Evolutionary conservation across 2,888 invertebrate species (phyloP), one percentile per base, ranked within the genome.

Genomic region (Lasioglossum villosulum): DNA sequence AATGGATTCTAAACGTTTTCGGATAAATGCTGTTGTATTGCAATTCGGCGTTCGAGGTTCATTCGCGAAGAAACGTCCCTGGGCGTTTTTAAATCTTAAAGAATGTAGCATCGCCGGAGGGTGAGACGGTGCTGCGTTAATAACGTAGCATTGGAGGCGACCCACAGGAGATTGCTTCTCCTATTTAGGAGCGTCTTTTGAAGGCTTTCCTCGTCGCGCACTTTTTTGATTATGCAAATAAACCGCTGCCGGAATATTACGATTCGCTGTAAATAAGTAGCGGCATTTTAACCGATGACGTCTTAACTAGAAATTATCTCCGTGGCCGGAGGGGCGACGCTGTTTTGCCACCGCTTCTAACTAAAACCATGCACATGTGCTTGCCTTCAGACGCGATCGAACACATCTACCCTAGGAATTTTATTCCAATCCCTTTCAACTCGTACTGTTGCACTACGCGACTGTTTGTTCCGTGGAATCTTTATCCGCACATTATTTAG

Each of bases 171-270:
- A 84, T 80, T 84, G 74, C 80, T 45, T 84, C 74, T 78, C 75
- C 80, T 66, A 84, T 86, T 86, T 86, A 86, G 80, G 75, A 59
- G 37, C 86, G 63, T 34, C 77, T 77, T 80, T 84, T 80, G 72
- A 75, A 78, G 59, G 72, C 71, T 39, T 66, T 75, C 34, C 42
- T 68, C 71, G 19, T 73, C 75, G 30, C 48, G 27, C n/a, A 39
- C 66, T 80, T 80, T 84, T 84, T 75, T 80, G 68, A 86, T 84
- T 74, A 80, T 75, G 84, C 84, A 86, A 86, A 86, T 86, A 86
- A 80, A 80, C 84, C 84, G 80, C 66, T 52, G 59, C 73, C 34
- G 68, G 80, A 80, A 84, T 79, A 83, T 85, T 83, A 80, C 84
- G 34, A 52, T 52, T 71, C 63, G 23, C 74, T 74, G 45, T 75